Conservation (phyloP, 2,888 invertebrate genomes). For the Leucophenga maculata region DNA sequence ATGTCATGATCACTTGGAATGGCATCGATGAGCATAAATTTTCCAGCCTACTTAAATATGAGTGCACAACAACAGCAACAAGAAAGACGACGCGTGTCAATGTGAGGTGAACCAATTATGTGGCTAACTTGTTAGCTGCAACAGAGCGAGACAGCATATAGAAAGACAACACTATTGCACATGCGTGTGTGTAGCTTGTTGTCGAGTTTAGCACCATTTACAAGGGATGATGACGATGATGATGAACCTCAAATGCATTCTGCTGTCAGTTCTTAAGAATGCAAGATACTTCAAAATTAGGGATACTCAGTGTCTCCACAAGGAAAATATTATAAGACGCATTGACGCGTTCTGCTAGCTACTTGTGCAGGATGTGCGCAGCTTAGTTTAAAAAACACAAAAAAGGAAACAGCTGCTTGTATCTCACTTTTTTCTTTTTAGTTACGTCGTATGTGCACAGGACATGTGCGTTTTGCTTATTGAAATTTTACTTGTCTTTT, state of each 20-base stretch:
- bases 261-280: neutral
- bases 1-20: conserved; percentile 8
- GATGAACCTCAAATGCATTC: conserved; percentile 9
- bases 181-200: conserved; percentile 1
- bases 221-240: conserved; percentile 8
- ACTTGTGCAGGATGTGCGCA: no score
- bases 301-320: no score
- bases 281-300: no score
- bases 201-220: neutral
- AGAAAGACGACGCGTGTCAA: conserved; percentile 19
- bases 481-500: conserved; percentile 65
- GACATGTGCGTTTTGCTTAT: conserved; percentile 66
- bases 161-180: neutral
- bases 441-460: conserved; percentile 31
- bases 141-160: no score
- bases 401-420: neutral
- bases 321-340: no score
- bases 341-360: no score
- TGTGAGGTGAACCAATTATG: neutral
- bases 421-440: neutral
- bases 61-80: neutral
- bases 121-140: neutral
- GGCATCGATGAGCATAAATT: conserved; percentile 21
- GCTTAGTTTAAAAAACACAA: no score
- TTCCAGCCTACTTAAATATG: conserved; percentile 13